Evolutionary conservation across 1,140 invertebrate genomes (phyloP), one percentile per base, ranked within the genome.

Genomic region (Nephotettix cincticeps): DNA sequence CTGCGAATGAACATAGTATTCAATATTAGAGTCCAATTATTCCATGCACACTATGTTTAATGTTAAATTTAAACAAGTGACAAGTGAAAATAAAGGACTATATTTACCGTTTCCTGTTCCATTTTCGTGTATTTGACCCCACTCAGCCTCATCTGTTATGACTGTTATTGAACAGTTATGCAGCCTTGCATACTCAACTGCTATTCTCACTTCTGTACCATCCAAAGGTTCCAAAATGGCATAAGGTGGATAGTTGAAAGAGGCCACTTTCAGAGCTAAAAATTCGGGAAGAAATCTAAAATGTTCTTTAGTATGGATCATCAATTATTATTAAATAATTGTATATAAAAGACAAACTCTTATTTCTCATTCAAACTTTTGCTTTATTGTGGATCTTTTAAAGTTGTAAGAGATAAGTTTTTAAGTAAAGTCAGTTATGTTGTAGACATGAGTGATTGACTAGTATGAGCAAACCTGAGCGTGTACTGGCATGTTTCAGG

Each of bases 101-200:
- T 6, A 32, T 43, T 23, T 68, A 72, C 86, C 86, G 68, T 84
- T 81, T 36, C 86, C 86, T 9, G 85, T 85, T 68, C 81, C 78
- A 74, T 88, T 87, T 19, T 84, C 81, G 73, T 82, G 86, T 66
- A 87, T 83, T 72, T 85, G 82, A 3, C 86, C 86, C 86, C 86
- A 88, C 75, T 85, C 77, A 27, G 83, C 78, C 27, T 78, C 77
- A 65, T 85, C 81, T 66, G 84, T 83, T 61, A 82, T 79, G 19
- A 86, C 74, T 32, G 81, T 76, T 23, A 83, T 74, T 0, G 82
- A 80, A 40, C 84, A 86, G 74, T 85, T 84, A 65, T 75, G 72
- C 9, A 64, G 58, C 64, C 72, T 73, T 56, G 77, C 78, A 75
- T 79, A 83, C 66, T 80, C 78, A 14, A 79, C 21, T 3, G 75